Evolutionary conservation across 2,888 invertebrate genomes (phyloP).

Genomic region (Ormyrus nitidulus): DNA sequence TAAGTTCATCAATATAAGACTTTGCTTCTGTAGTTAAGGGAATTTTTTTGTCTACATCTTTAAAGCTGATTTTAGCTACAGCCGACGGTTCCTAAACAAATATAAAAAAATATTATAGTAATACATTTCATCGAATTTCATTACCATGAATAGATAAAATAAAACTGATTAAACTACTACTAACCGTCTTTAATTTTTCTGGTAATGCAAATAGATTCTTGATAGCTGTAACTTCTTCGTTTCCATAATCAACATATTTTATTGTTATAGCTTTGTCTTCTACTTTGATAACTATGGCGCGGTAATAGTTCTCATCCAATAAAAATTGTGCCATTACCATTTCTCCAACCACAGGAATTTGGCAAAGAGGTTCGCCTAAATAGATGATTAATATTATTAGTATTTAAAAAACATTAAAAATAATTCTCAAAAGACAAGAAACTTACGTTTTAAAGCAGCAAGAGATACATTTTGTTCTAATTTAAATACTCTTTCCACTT

Average conservation of each 20-base stretch:
- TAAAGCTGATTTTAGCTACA: constrained; percentile 62
- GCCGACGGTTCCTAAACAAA: constrained; percentile 58
- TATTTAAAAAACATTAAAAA: neutral
- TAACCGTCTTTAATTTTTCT: constrained; percentile 64
- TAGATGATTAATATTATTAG: constrained; percentile 27
- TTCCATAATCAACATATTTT: constrained; percentile 71
- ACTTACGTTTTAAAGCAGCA: constrained; percentile 63
- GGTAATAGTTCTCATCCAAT: constrained; percentile 68
- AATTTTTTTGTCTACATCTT: constrained; percentile 60
- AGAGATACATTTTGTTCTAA: constrained; percentile 66
- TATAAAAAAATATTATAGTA: constrained; percentile 17
- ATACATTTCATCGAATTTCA: neutral
- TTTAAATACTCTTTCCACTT: constrained; percentile 60
- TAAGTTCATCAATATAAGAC: constrained; percentile 62
- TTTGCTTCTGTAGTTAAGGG: constrained; percentile 66
- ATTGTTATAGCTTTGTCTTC: constrained; percentile 60
- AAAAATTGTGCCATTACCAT: constrained; percentile 67
- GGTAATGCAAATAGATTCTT: constrained; percentile 63
- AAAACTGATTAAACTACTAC: constrained; percentile 34
- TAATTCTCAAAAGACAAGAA: constrained; percentile 10
- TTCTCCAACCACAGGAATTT: constrained; percentile 64
- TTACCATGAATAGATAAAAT: neutral
- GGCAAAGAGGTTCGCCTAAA: constrained; percentile 61
- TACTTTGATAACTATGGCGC: constrained; percentile 67
- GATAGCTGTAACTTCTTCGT: constrained; percentile 61